Conservation (phyloP, 1,140 invertebrate genomes). For the Heliconius nattereri region DNA sequence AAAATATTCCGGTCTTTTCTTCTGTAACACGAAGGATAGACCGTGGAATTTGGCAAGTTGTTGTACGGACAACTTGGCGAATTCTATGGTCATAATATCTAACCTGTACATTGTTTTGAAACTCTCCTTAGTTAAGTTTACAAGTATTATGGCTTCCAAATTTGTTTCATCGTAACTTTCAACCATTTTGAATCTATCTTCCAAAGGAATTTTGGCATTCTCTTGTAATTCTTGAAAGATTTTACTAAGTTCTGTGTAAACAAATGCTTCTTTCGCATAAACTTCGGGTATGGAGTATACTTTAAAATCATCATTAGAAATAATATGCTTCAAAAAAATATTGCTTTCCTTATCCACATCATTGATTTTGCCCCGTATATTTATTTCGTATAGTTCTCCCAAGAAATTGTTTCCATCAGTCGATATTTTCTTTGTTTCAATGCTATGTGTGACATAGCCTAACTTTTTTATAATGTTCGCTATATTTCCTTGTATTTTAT, state of each 20-base stretch:
- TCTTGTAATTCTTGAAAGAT: slow-evolving; percentile 52
- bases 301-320: slow-evolving; percentile 51
- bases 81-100: slow-evolving; percentile 52
- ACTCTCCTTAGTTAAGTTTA: slow-evolving; percentile 56
- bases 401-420: slow-evolving; percentile 57
- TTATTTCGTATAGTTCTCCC: slow-evolving; percentile 51
- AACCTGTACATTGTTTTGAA: slow-evolving; percentile 53
- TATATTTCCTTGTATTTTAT: slow-evolving; percentile 43
- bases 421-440: slow-evolving; percentile 42
- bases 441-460: slow-evolving; percentile 41
- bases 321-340: slow-evolving; percentile 60
- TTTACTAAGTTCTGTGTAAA: slow-evolving; percentile 52
- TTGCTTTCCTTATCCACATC: slow-evolving; percentile 47
- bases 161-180: slow-evolving; percentile 54
- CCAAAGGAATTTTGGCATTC: slow-evolving; percentile 43
- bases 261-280: slow-evolving; percentile 52
- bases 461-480: slow-evolving; percentile 42
- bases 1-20: slow-evolving; percentile 52
- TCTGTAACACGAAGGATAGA: slow-evolving; percentile 57
- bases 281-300: slow-evolving; percentile 50
- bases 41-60: slow-evolving; percentile 64
- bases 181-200: slow-evolving; percentile 54
- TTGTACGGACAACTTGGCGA: slow-evolving; percentile 51
- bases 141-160: slow-evolving; percentile 55
- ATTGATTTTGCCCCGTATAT: slow-evolving; percentile 47